Conservation (phyloP, 2,113 vertebrate genomes). For the Hystrix brachyura region DNA sequence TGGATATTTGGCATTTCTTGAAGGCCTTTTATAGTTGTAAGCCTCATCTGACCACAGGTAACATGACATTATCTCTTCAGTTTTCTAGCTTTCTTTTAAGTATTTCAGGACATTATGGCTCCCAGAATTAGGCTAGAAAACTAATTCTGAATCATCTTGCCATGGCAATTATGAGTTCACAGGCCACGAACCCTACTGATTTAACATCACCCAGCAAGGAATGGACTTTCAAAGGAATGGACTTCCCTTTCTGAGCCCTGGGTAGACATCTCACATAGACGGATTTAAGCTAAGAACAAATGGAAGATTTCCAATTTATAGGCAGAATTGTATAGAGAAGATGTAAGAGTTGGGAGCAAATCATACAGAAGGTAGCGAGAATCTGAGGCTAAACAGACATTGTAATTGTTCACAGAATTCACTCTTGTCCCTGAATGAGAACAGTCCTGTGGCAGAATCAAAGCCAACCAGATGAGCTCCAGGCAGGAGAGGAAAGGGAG, state of each 20-base stretch:
- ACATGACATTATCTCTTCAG: neutral
- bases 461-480: neutral
- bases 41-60: neutral
- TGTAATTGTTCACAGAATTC: neutral
- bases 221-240: neutral
- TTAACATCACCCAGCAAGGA: rapidly evolving
- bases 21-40: neutral
- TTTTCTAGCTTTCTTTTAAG: neutral
- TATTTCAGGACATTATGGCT: neutral
- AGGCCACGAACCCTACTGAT: neutral
- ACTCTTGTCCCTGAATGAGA: neutral
- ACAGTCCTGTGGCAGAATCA: neutral
- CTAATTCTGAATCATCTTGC: neutral
- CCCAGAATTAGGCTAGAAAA: neutral
- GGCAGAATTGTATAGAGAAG: neutral
- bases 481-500: neutral
- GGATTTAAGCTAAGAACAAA: neutral
- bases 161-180: neutral
- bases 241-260: neutral
- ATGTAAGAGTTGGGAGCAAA: neutral
- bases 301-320: neutral
- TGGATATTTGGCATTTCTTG: neutral
- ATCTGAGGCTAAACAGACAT: neutral
- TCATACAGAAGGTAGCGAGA: neutral
- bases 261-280: neutral